Percentiles rank a stretch among this genome's conserved stretches.
Conservation (phyloP, 2,888 invertebrate species). For the Chironomus riparius region DNA sequence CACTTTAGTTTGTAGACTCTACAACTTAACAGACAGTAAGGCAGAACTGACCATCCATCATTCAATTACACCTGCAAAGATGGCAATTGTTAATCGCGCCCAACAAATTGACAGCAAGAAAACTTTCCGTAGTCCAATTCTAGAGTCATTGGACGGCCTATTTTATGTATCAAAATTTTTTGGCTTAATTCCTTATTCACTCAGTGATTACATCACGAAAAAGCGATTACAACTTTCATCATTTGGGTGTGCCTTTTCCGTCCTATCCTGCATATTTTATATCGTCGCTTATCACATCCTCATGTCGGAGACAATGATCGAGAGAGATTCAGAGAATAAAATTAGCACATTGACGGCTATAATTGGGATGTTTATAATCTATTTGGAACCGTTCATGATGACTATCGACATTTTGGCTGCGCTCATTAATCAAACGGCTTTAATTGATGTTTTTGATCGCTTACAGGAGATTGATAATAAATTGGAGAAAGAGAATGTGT, state of each 20-base stretch:
- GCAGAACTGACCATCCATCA: no score
- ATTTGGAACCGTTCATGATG: slow-evolving; percentile 41
- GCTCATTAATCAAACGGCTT: slow-evolving; percentile 36
- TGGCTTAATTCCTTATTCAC: slow-evolving; percentile 38
- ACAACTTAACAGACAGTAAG: no score
- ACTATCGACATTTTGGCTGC: slow-evolving; percentile 38
- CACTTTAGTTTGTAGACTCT: no score
- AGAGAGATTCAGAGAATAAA: neutral
- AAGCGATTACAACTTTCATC: slow-evolving; percentile 35
- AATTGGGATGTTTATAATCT: slow-evolving; percentile 40
- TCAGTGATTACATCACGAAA: slow-evolving; percentile 33
- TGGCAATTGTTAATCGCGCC: neutral
- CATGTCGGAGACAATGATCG: neutral
- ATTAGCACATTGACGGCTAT: slow-evolving; percentile 40
- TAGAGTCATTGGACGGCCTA: slow-evolving; percentile 34
- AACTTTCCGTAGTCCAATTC: neutral
- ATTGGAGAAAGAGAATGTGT: slow-evolving; percentile 34
- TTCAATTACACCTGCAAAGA: neutral
- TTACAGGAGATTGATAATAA: slow-evolving; percentile 38
- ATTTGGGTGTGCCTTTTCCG: slow-evolving; percentile 35
- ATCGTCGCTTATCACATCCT: slow-evolving; percentile 36
- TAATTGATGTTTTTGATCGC: slow-evolving; percentile 37
- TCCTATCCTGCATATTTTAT: slow-evolving; percentile 32
- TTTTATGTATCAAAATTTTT: slow-evolving; percentile 38
- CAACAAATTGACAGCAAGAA: neutral